Evolutionary conservation across 2,113 vertebrate species (phyloP).

Genomic region (Corythoichthys intestinalis): DNA sequence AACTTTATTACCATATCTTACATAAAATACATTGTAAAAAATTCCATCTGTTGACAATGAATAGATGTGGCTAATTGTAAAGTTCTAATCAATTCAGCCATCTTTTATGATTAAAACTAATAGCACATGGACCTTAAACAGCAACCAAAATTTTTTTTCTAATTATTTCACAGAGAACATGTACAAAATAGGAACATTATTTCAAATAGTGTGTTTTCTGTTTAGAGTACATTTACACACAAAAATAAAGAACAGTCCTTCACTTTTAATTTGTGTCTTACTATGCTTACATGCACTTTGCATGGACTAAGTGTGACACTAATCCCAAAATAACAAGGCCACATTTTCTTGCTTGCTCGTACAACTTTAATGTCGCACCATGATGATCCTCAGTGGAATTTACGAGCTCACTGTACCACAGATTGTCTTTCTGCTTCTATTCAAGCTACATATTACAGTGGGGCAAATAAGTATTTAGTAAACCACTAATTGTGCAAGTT

Average conservation of each 20-base stretch:
- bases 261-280: constrained; percentile 21
- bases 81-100: not conserved
- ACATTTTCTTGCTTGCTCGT: constrained; percentile 40
- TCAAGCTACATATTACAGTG: not conserved
- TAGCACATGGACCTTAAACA: not conserved
- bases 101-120: not conserved
- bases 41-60: not conserved
- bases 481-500: too few relatives aligned
- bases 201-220: not conserved
- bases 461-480: too few relatives aligned
- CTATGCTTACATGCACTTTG: constrained; percentile 11
- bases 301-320: constrained; percentile 56
- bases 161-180: not conserved
- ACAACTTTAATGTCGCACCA: constrained; percentile 15
- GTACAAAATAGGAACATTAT: not conserved
- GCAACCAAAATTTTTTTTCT: not conserved
- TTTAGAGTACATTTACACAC: constrained; percentile 23
- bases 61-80: not conserved
- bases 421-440: constrained; percentile 10
- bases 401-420: constrained; percentile 20
- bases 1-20: not conserved
- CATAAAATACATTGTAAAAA: constrained; percentile 1
- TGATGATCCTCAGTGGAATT: constrained; percentile 48
- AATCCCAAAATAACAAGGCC: constrained; percentile 67
- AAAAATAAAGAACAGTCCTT: constrained; percentile 45